Percentiles rank a stretch among this genome's conserved stretches.
These are phyloP conservation scores for Oryzias woworae DNA, from an alignment of 2,113 vertebrate species.

Conservation along the genomic window DNA sequence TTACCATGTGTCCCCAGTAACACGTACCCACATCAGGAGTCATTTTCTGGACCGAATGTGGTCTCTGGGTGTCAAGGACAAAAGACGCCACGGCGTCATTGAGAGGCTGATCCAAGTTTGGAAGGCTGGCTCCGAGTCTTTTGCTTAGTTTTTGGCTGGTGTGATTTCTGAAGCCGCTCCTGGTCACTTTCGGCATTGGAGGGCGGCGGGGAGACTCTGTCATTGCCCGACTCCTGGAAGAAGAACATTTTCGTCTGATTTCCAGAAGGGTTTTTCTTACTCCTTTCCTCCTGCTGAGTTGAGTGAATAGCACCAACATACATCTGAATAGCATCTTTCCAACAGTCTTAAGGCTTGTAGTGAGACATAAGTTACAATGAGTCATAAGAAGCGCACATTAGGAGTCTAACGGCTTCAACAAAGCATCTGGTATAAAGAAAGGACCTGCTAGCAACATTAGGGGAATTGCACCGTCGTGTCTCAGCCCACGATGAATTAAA, in stretches of 20 bases:
- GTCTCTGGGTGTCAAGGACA: conserved; percentile 56
- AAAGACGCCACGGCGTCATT: not conserved
- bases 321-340: too few relatives aligned
- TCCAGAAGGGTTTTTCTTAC: too few relatives aligned
- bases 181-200: conserved; percentile 80
- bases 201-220: conserved; percentile 77
- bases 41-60: conserved; percentile 73
- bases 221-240: conserved; percentile 73
- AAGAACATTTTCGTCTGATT: not conserved
- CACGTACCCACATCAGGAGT: conserved; percentile 49
- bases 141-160: conserved; percentile 65
- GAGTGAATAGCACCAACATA: too few relatives aligned
- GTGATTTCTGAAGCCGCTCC: conserved; percentile 58
- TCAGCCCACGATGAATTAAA: too few relatives aligned
- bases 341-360: too few relatives aligned
- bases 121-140: conserved; percentile 89
- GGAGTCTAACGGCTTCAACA: too few relatives aligned
- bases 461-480: too few relatives aligned
- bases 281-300: too few relatives aligned
- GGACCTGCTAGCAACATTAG: too few relatives aligned
- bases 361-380: too few relatives aligned
- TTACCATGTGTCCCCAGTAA: not conserved
- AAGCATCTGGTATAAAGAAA: too few relatives aligned
- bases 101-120: conserved; percentile 81
- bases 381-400: too few relatives aligned